Base-by-base conservation (phyloP, 2,888 invertebrate species). In the Acronicta leporina region DNA sequence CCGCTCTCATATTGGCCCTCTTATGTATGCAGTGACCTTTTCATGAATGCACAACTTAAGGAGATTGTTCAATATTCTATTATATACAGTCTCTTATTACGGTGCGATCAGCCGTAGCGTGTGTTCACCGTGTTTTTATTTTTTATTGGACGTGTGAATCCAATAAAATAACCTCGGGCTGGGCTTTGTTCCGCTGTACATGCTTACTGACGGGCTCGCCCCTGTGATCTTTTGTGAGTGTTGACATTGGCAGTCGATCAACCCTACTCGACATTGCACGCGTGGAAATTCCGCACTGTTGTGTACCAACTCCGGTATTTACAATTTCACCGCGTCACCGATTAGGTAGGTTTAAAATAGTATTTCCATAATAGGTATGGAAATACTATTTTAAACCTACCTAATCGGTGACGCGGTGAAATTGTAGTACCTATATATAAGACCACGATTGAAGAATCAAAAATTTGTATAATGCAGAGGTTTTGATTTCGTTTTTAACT, bases 21-120 rank as follows among this genome's bases (percentile, higher is more conserved):
- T 71, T 71, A 74, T 74, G 61, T 65, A 77, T 65, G 66, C 74
- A 77, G 61, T 61, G 74, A 73, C 69, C 74, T 74, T 76, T 73
- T 66, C 70, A 43, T 68, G 62, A 63, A 68, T 59, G 63, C 59
- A 61, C 50, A 58, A 63, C 63, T 63, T 61, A 49, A 50, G 60
- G 44, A 61, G 65, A 73, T 61, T 73, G 64, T 58, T 53, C 59
- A 48, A 41, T 14, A 48, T 50, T 58, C 40, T 45, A 52, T 55
- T 71, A 51, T 48, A 44, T 40, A 45, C 10, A 54, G 11, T 44
- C 49, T 56, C 14, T 58, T 44, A 57, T 35, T 46, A 55, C 14
- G 43, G 35, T 5, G 27, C 27, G 27, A 16, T 63, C 25, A 35
- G n/a, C 7, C 1, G 47, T 44, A 15, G 20, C 41, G 40, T 20